Evolutionary conservation across 2,113 vertebrate genomes (phyloP).

Genomic region (Psephotus haematonotus): DNA sequence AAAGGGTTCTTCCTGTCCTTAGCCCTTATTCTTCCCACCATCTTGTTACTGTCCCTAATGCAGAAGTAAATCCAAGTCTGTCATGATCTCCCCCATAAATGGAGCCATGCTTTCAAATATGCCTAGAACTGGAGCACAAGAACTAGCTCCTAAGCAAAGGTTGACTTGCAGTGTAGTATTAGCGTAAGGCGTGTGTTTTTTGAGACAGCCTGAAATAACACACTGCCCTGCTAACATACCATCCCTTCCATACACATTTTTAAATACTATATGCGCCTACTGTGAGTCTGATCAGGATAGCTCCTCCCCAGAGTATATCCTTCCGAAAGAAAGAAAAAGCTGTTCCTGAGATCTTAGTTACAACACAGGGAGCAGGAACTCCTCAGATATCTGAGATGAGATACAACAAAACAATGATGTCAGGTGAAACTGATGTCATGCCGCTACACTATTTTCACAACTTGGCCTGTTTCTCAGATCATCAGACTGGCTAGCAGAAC

Average conservation of each 20-base stretch:
- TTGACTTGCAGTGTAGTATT: neutral
- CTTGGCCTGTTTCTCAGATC: neutral
- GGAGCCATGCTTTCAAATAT: neutral
- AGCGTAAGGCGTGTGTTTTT: neutral
- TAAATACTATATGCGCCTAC: neutral
- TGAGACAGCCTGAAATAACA: neutral
- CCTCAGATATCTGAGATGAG: neutral
- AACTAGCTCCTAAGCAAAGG: neutral
- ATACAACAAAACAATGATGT: neutral
- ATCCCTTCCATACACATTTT: neutral
- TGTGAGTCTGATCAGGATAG: neutral
- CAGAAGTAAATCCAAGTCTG: neutral
- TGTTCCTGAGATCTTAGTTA: neutral
- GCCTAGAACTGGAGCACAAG: neutral
- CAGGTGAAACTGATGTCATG: neutral
- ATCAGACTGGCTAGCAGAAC: neutral
- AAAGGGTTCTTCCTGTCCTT: neutral
- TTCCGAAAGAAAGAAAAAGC: neutral
- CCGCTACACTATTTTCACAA: neutral
- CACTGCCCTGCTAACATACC: neutral
- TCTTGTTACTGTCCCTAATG: neutral
- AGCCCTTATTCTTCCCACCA: neutral
- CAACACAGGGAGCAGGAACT: neutral
- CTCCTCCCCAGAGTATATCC: neutral
- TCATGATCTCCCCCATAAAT: neutral